phyloP scores from a whole-genome alignment of 2,888 invertebrate genomes.

The Agrotis puta region DNA sequence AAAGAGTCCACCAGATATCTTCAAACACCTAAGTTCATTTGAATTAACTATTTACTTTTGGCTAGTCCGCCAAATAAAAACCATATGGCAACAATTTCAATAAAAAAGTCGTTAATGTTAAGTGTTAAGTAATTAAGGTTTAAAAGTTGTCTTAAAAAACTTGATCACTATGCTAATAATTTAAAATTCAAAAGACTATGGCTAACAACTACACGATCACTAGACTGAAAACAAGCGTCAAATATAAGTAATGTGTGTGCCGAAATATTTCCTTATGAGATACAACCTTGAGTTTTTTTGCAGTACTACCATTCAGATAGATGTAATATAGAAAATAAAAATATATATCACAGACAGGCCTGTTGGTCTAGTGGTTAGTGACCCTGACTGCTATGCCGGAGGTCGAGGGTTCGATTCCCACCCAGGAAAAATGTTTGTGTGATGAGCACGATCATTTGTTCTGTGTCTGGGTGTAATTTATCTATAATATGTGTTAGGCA shows the following conservation, averaged over 20 bases:
- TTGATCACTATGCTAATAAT: fast-evolving
- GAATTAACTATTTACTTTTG: background rate
- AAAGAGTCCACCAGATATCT: background rate
- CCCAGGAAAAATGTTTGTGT: too few relatives aligned
- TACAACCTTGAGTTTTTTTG: slow-evolving; percentile 48
- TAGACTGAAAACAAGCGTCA: slow-evolving; percentile 5
- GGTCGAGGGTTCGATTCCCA: too few relatives aligned
- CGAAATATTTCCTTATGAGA: slow-evolving; percentile 49
- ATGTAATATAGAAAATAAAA: slow-evolving; percentile 16
- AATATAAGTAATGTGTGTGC: slow-evolving; percentile 1
- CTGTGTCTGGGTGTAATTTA: too few relatives aligned
- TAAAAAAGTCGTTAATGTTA: too few relatives aligned
- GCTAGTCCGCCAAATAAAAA: background rate
- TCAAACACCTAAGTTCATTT: background rate
- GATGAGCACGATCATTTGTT: too few relatives aligned
- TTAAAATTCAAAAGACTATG: slow-evolving; percentile 5
- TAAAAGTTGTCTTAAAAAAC: background rate
- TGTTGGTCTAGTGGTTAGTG: too few relatives aligned
- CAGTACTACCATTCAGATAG: background rate
- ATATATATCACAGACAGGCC: too few relatives aligned
- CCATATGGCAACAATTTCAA: background rate
- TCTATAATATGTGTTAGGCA: too few relatives aligned
- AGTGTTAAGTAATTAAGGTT: too few relatives aligned
- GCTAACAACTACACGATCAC: slow-evolving; percentile 3
- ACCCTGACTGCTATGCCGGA: too few relatives aligned